These are phyloP conservation scores for Ennomos erosarius DNA, from an alignment of 2,888 invertebrate species.

Conservation along the genomic window DNA sequence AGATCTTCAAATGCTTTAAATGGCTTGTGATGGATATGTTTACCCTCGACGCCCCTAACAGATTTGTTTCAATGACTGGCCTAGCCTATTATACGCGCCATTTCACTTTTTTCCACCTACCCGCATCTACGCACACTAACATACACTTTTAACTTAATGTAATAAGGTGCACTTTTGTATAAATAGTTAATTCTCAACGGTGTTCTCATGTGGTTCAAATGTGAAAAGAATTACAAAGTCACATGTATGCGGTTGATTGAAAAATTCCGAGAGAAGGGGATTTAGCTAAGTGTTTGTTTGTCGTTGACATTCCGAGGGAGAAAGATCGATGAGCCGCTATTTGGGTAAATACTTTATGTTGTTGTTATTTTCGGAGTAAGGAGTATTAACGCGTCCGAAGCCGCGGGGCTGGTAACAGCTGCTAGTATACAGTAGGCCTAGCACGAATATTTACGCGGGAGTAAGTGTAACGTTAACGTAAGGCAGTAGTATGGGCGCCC, in stretches of 20 bases:
- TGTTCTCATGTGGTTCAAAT: slow-evolving; percentile 57
- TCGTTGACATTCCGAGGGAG: slow-evolving; percentile 66
- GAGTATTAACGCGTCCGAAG: not conserved
- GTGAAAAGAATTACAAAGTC: slow-evolving; percentile 72
- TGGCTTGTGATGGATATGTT: slow-evolving; percentile 53
- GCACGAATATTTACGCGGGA: too few relatives aligned
- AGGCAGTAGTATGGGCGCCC: too few relatives aligned
- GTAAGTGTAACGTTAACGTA: too few relatives aligned
- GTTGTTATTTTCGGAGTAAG: slow-evolving; percentile 26
- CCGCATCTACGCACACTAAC: slow-evolving; percentile 25
- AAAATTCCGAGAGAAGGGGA: slow-evolving; percentile 72
- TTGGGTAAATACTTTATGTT: slow-evolving; percentile 46
- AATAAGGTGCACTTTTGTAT: slow-evolving; percentile 42
- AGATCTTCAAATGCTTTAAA: slow-evolving; percentile 42
- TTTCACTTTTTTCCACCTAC: slow-evolving; percentile 63
- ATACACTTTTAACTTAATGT: slow-evolving; percentile 16
- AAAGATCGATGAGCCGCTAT: slow-evolving; percentile 60
- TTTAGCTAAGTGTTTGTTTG: slow-evolving; percentile 66
- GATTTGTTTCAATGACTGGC: slow-evolving; percentile 70
- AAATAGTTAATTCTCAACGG: slow-evolving; percentile 61
- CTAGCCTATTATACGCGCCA: slow-evolving; percentile 70
- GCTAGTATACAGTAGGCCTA: too few relatives aligned
- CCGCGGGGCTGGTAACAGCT: too few relatives aligned
- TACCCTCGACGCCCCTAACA: slow-evolving; percentile 64
- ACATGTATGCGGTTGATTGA: slow-evolving; percentile 75